Percentiles rank a stretch among this genome's conserved stretches.
These are phyloP conservation scores for Tipula lateralis DNA, from an alignment of 2,888 invertebrate species.

Conservation along the genomic window DNA sequence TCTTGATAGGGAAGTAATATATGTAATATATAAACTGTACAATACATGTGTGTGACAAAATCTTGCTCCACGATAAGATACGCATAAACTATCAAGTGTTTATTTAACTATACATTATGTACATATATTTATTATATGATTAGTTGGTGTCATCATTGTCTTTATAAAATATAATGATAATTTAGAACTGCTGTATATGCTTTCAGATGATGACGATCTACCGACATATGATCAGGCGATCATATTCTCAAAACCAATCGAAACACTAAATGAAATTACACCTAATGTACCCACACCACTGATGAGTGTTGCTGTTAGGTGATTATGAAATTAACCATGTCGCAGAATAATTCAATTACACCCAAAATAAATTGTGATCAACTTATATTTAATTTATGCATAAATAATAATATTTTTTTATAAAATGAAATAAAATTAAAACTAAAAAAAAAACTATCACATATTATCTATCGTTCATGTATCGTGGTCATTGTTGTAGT, in stretches of 20 bases:
- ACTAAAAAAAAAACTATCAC: background rate
- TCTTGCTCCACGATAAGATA: background rate
- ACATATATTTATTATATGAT: too few species aligned
- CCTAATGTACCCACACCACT: background rate
- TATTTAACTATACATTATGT: too few species aligned
- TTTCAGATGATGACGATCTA: constrained; percentile 25
- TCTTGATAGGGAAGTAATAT: background rate
- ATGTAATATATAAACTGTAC: too few species aligned
- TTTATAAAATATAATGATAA: too few species aligned
- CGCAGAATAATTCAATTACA: background rate
- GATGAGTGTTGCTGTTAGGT: background rate
- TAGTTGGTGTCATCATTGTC: too few species aligned
- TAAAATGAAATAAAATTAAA: background rate
- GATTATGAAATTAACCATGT: background rate
- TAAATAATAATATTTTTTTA: background rate
- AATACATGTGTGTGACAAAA: background rate
- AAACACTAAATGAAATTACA: background rate
- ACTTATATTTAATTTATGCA: constrained; percentile 19
- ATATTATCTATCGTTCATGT: background rate
- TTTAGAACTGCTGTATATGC: too few species aligned
- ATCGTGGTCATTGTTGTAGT: background rate
- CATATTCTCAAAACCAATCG: background rate
- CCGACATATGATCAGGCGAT: constrained; percentile 4
- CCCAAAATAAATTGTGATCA: background rate
- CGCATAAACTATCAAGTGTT: background rate